Base-by-base conservation (phyloP, 2,888 invertebrate genomes). In the Heliconius hortense region DNA sequence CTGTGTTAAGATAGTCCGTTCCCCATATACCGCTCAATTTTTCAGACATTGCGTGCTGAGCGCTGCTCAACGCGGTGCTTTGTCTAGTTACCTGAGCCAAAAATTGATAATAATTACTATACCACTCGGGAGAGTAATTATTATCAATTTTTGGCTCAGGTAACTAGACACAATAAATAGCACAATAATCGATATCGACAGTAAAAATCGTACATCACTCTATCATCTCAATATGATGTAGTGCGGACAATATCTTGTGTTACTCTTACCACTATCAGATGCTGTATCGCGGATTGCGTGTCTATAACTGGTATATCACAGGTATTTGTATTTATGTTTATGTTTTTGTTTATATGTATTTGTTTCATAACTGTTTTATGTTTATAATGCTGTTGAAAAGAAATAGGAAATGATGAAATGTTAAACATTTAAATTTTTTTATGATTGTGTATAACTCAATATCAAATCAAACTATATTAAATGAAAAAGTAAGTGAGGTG, bases 231-330 rank as follows among this genome's bases (percentile, higher is more conserved):
- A 82, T 82, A 87, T 88, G 89, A 89, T 87, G 84, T 83, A 89
- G 85, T 87, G 89, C 84, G 81, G 84, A 84, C 86, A 83, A 85
- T 85, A 84, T 83, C 81, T 84, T 82, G 80, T 78, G 79, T 81
- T 82, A 81, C 78, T 80, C 78, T 79, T 76, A 73, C 76, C 77
- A 68, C 76, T 80, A 79, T 79, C 75, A 71, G 81, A 79, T 80
- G 79, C 70, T 75, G 77, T 77, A 79, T 79, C 74, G 79, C 79
- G 79, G 81, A 81, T 81, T 77, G 81, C 80, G 79, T 81, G 82
- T 81, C 78, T 76, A 76, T 73, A 74, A 78, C 72, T 77, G 79
- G 78, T 76, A 73, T 72, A 70, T 72, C 70, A 75, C 68, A 76
- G 71, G 56, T 74, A 74, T 78, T 78, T 78, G 78, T 73, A 15